Evolutionary conservation across 92 coral and sea anemone species (phyloP), one percentile per base, ranked within the genome.

Genomic region (Micromussa lordhowensis): DNA sequence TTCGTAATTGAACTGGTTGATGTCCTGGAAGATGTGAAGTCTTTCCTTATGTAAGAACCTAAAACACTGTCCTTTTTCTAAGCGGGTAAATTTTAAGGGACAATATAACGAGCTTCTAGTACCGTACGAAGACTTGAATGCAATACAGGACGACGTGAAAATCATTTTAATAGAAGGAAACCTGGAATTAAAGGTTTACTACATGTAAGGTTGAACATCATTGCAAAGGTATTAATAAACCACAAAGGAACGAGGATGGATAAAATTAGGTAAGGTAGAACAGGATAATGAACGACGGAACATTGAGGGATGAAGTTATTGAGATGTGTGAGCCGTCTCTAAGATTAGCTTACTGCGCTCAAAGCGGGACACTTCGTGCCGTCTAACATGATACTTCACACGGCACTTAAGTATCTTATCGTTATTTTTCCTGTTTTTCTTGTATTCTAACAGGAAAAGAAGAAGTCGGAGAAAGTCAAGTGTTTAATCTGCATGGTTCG

Each of bases 401-500:
- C 14, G 34, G 51, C 10, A 9, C 11, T 13, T 10, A 1, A 70
- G 19, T 3, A 5, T 70, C 48, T 70, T 29, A 6, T 36, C 22
- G 18, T 9, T 24, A 11, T 18, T 77, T 26, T 77, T 44, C 13
- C n/a, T n/a, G 29, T 36, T 36, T n/a, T 26, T 8, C 80, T 44
- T 91, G 19, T 74, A 55, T 80, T 29, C 16, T 77, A 29, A 31
- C 79, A 95, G 98, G 98, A 90, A 18, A 91, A 92, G 54, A 93
- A 88, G 85, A 87, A 91, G 30, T 49, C 85, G 51, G 98, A 95
- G 78, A 95, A 95, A 83, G 85, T 92, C 32, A 95, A 95, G 73
- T 95, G 98, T 75, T 92, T 95, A 34, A 95, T 95, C 22, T 95
- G 98, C 81, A 94, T 95, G 98, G 98, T 95, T 80, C 48, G 98